Base-by-base conservation (phyloP, 2,888 invertebrate genomes). In the Dascillus cervinus region DNA sequence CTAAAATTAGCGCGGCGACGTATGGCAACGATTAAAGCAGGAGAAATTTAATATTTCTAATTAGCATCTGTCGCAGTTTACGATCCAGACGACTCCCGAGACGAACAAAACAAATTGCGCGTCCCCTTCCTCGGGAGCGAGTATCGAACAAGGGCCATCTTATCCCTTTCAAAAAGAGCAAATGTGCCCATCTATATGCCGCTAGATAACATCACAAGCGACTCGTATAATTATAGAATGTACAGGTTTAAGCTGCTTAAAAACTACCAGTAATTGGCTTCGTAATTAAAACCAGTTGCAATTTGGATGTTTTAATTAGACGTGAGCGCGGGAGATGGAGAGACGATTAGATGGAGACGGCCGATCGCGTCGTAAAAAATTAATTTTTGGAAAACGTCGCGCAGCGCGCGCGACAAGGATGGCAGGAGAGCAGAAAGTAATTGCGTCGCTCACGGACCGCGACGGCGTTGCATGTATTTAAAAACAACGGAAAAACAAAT, bases 301-400 rank as follows among this genome's bases (percentile, higher is more conserved):
- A 48, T 50, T 48, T 45, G 47, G 47, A 50, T 47, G 50, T 47
- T 48, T 50, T 50, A 50, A 50, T 50, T 50, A 50, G 50, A 39
- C 38, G 39, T 22, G 11, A 11, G 32, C 34, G 28, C 29, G 35
- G 26, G 39, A 39, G 23, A 14, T 32, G 20, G 22, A 35, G 30
- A 19, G 22, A 15, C 19, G 26, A 22, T 32, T 11, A 20, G 31
- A 39, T 29, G 32, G 35, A 39, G 39, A 35, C 35, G 34, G 34
- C 39, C 39, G 28, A 29, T 39, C 34, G 35, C 29, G n/a, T n/a
- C n/a, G n/a, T n/a, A n/a, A n/a, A n/a, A n/a, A n/a, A n/a, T n/a
- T n/a, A n/a, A n/a, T n/a, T n/a, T n/a, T n/a, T n/a, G n/a, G n/a
- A n/a, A n/a, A n/a, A n/a, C n/a, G n/a, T n/a, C n/a, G n/a, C n/a